Evolutionary conservation across 2,113 vertebrate species (phyloP).

Genomic region (Daubentonia madagascariensis): DNA sequence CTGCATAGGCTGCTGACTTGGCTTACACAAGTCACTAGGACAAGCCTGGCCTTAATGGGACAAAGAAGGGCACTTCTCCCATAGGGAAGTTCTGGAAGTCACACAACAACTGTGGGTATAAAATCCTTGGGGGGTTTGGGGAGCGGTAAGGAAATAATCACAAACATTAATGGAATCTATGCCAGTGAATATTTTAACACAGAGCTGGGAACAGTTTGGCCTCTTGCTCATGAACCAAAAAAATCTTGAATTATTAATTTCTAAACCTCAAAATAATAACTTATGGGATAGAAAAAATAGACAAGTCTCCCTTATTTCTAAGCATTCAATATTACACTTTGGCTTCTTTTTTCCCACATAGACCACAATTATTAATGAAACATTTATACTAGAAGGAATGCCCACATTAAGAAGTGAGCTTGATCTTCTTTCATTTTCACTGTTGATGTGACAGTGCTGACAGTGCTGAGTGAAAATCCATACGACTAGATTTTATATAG

Average conservation of each 20-base stretch:
- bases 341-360: not conserved
- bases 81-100: not conserved
- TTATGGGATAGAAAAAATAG: not conserved
- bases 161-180: not conserved
- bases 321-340: not conserved
- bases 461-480: not conserved
- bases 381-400: not conserved
- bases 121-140: not conserved
- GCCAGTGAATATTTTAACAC: not conserved
- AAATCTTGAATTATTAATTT: not conserved
- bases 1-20: fast-evolving
- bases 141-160: not conserved
- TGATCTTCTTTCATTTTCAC: not conserved
- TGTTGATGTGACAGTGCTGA: not conserved
- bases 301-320: not conserved
- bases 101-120: no score
- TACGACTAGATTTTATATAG: no score
- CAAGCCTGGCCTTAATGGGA: fast-evolving
- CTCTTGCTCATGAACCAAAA: not conserved
- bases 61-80: not conserved
- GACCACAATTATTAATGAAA: not conserved
- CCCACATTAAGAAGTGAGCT: not conserved
- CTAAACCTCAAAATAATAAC: not conserved
- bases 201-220: not conserved
- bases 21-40: not conserved